A percentile compares a stretch with the other conserved stretches of the same genome.
Conservation (phyloP, 2,888 invertebrate genomes). For the Chelonus formosanus region DNA sequence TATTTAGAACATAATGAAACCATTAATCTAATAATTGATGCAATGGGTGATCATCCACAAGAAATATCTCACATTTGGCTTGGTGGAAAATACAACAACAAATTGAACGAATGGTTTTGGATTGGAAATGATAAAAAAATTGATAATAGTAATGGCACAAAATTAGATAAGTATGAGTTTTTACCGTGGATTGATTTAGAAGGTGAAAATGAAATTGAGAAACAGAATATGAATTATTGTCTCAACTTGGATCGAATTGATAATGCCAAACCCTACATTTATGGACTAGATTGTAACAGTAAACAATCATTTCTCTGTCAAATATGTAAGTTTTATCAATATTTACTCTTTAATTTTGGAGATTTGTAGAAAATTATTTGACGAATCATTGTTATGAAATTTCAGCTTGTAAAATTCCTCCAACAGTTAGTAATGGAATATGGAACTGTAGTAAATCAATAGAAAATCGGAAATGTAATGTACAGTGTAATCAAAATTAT, state of each 20-base stretch:
- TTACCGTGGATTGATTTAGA: constrained; percentile 64
- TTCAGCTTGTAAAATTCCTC: constrained; percentile 44
- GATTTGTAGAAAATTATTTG: background rate
- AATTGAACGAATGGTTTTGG: constrained; percentile 45
- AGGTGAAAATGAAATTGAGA: constrained; percentile 38
- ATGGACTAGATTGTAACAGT: constrained; percentile 68
- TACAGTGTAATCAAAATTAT: constrained; percentile 42
- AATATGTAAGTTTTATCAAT: constrained; percentile 41
- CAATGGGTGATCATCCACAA: constrained; percentile 52
- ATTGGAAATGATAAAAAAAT: constrained; percentile 41
- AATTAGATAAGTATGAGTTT: constrained; percentile 51
- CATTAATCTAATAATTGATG: constrained; percentile 45
- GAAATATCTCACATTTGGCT: constrained; percentile 49
- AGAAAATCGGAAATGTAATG: constrained; percentile 39
- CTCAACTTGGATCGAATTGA: constrained; percentile 68
- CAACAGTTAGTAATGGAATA: constrained; percentile 44
- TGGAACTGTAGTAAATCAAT: constrained; percentile 44
- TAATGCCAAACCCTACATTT: constrained; percentile 66
- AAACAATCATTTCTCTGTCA: constrained; percentile 67
- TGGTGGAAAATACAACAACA: constrained; percentile 41
- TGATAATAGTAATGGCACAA: constrained; percentile 22
- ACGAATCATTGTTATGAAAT: background rate
- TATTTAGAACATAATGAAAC: constrained; percentile 40
- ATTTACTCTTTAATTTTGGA: background rate
- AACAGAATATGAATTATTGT: constrained; percentile 57